Evolutionary conservation across 1,140 invertebrate genomes (phyloP), one percentile per base, ranked within the genome.

Genomic region (Tigriopus japonicus): DNA sequence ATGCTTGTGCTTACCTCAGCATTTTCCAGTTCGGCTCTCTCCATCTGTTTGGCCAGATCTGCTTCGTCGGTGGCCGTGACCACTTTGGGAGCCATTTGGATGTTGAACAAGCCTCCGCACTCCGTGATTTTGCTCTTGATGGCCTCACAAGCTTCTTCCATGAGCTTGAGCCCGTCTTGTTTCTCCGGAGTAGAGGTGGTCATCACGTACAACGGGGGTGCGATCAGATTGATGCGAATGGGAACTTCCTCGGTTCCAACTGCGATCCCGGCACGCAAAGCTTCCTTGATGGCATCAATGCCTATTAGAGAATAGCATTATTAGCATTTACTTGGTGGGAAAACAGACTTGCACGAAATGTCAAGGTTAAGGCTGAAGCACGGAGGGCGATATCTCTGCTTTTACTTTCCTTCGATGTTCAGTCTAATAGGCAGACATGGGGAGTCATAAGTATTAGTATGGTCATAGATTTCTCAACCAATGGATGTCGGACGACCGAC

Each of bases 221-320:
- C 95, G 71, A 99, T 98, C 54, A 99, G 75, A 75, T 98, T 98
- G 66, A 99, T 99, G 75, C 95, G 96, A 64, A 98, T 93, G 7
- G 90, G 90, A 74, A 98, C 81, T 64, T 91, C 86, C 67, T 87
- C 83, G 7, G 87, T 94, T 3, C 92, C 94, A 42, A 90, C 77
- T 54, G 84, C 82, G n/a, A 98, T 78, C 2, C 96, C 96, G 69
- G 87, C 80, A 71, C 81, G 86, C 3, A 99, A 74, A 0, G 96
- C 92, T 62, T 82, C 77, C 73, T 98, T 98, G 0, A 99, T 93
- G 42, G 96, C 96, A 78, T 98, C 94, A 67, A 99, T 96, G 28
- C 96, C 28, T 35, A 9, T n/a, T n/a, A n/a, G n/a, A n/a, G n/a
- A n/a, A n/a, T n/a, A n/a, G n/a, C n/a, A n/a, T n/a, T n/a, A n/a